Base-by-base conservation (phyloP, 2,797 vertebrate genomes). In the Discoglossus pictus region DNA sequence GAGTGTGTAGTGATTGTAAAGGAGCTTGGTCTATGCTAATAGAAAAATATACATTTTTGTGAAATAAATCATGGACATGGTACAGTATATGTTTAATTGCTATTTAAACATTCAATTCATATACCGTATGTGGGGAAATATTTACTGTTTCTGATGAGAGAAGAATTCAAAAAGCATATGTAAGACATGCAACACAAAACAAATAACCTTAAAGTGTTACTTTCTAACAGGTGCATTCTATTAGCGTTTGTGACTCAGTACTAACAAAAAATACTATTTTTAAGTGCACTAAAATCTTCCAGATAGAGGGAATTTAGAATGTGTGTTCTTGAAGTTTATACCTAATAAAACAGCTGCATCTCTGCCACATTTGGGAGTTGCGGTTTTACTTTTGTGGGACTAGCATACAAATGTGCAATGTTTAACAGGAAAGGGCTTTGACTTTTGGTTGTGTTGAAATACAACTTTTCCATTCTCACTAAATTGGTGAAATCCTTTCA, bases 281-380 rank as follows among this genome's bases (percentile, higher is more conserved):
- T 78, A 82, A 82, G 76, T 80, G 75, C 72, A 74, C 73, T 86
- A 79, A 80, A 82, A 85, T 72, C 27, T 81, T 83, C 76, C 79
- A 84, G 78, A 81, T 86, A 89, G 81, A 81, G 73, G 68, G 74
- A 86, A 82, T 83, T 83, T 80, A 71, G 75, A 79, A 87, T 82
- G 73, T 79, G 78, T 84, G 82, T 86, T 83, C 75, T 84, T 78
- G 80, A 81, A 79, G 75, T 77, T 72, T 0, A 0, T 82, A 82
- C 79, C 77, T 84, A 71, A 77, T 83, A 79, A 73, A 79, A 81
- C 77, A 86, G 79, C 80, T 83, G 76, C 74, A 84, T 67, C 74
- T 80, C 76, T 79, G 78, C 67, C 80, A 52, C 79, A 78, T 79
- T 71, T 43, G 75, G 84, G 75, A 82, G 70, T 78, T 84, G 77